A percentile compares a stretch with the other conserved stretches of the same genome.
phyloP scores from a whole-genome alignment of 2,888 invertebrate species.

The Folsomia manolachei region DNA sequence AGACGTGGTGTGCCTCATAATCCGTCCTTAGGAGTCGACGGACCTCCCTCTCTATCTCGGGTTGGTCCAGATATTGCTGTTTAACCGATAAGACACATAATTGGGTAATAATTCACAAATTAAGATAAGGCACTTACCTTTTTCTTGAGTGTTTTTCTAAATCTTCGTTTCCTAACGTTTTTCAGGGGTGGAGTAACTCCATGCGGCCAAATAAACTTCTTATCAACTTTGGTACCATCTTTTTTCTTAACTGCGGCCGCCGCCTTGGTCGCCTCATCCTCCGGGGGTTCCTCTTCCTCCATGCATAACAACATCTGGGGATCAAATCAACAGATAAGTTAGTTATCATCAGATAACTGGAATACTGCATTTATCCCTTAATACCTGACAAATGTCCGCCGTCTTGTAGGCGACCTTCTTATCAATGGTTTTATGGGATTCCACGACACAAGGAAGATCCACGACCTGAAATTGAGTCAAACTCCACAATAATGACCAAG shows the following conservation, averaged over 20 bases:
- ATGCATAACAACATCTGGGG: conserved; percentile 75
- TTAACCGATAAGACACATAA: neutral
- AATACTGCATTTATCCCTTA: too few species aligned
- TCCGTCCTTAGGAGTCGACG: conserved; percentile 85
- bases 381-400: conserved; percentile 89
- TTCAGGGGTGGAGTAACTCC: conserved; percentile 94
- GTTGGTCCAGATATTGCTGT: conserved; percentile 78
- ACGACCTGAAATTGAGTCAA: conserved; percentile 62
- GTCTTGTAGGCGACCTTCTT: conserved; percentile 96
- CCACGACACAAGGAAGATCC: conserved; percentile 86
- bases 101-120: neutral
- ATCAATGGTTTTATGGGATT: conserved; percentile 93
- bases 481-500: neutral
- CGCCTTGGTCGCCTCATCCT: conserved; percentile 71
- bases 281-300: conserved; percentile 71
- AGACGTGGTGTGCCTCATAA: conserved; percentile 84
- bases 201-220: conserved; percentile 91
- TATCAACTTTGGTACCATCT: conserved; percentile 79
- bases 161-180: conserved; percentile 86
- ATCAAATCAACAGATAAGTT: neutral
- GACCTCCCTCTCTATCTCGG: conserved; percentile 97
- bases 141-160: conserved; percentile 91
- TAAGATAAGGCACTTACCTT: conserved; percentile 59
- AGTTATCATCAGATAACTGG: neutral
- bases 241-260: conserved; percentile 66